phyloP scores from a whole-genome alignment of 2,113 vertebrate genomes.

The Thinocorus orbignyianus region DNA sequence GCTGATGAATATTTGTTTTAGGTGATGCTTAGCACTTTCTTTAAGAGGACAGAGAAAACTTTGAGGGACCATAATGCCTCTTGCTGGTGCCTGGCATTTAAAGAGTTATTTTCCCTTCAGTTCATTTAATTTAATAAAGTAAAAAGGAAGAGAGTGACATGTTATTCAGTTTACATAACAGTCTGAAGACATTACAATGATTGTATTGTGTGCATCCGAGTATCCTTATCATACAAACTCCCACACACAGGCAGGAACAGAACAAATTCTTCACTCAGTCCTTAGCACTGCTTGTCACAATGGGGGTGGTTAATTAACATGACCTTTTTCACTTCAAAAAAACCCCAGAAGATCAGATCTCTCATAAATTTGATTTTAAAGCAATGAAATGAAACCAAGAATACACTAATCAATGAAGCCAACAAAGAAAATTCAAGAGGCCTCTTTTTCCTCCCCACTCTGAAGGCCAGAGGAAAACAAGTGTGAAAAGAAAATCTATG shows the following conservation, averaged over 20 bases:
- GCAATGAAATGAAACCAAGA: background rate
- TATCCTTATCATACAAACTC: conserved; percentile 24
- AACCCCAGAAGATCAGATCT: background rate
- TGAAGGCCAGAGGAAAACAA: background rate
- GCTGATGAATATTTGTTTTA: background rate
- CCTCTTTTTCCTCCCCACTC: background rate
- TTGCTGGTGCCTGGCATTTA: background rate
- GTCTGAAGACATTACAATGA: conserved; percentile 1
- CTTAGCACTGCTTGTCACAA: conserved; percentile 18
- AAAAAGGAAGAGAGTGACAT: conserved; percentile 26
- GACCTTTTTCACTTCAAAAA: conserved; percentile 8
- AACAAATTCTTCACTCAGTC: conserved; percentile 11
- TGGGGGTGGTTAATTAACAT: conserved; percentile 19
- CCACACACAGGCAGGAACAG: background rate
- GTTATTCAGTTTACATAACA: conserved; percentile 35
- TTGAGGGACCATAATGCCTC: rapidly evolving
- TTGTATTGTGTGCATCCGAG: background rate
- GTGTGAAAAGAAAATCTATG: conserved; percentile 10
- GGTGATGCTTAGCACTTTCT: background rate
- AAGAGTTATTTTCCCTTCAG: background rate
- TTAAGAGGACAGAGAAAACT: background rate
- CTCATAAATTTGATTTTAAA: background rate
- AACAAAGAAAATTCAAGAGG: background rate
- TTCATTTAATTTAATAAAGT: background rate
- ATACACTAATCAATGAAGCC: background rate